Evolutionary conservation across 2,113 vertebrate genomes (phyloP).

Genomic region (Salvelinus fontinalis): DNA sequence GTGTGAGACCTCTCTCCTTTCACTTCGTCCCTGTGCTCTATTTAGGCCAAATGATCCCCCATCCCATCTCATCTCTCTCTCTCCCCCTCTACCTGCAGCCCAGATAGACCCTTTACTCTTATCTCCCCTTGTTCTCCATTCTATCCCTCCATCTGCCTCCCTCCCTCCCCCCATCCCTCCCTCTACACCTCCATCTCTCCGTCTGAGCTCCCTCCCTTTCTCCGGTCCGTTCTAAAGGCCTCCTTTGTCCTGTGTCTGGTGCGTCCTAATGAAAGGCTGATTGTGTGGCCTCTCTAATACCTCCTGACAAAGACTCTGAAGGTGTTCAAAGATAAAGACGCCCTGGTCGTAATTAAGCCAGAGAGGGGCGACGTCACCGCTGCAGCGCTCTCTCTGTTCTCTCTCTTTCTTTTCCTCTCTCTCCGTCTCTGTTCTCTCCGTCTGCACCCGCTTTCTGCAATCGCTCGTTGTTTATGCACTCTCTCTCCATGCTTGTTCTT

Average conservation of each 20-base stretch:
- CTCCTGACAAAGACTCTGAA: conserved; percentile 76
- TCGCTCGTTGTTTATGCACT: conserved; percentile 29
- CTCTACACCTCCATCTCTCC: conserved; percentile 66
- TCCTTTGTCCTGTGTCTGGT: conserved; percentile 81
- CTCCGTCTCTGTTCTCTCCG: no score
- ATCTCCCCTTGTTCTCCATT: conserved; percentile 47
- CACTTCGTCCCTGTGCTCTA: conserved; percentile 19
- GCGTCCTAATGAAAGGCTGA: conserved; percentile 91
- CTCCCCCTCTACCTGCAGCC: background rate
- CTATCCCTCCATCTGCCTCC: background rate
- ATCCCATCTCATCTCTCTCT: background rate
- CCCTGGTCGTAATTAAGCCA: conserved; percentile 65
- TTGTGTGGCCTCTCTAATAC: conserved; percentile 90
- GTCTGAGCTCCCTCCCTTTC: conserved; percentile 85
- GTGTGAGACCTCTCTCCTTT: background rate
- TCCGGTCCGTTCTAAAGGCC: conserved; percentile 84
- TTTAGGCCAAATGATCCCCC: background rate
- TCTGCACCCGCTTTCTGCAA: conserved; percentile 26
- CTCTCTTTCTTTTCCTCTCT: conserved; percentile 11
- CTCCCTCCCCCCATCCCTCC: background rate
- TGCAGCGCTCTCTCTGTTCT: background rate
- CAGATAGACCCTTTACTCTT: background rate
- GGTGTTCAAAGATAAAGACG: conserved; percentile 69
- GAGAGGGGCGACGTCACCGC: background rate
- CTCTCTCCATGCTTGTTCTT: conserved; percentile 19